Evolutionary conservation across 2,113 vertebrate genomes (phyloP), one percentile per base, ranked within the genome.

Genomic region (Lota lota): DNA sequence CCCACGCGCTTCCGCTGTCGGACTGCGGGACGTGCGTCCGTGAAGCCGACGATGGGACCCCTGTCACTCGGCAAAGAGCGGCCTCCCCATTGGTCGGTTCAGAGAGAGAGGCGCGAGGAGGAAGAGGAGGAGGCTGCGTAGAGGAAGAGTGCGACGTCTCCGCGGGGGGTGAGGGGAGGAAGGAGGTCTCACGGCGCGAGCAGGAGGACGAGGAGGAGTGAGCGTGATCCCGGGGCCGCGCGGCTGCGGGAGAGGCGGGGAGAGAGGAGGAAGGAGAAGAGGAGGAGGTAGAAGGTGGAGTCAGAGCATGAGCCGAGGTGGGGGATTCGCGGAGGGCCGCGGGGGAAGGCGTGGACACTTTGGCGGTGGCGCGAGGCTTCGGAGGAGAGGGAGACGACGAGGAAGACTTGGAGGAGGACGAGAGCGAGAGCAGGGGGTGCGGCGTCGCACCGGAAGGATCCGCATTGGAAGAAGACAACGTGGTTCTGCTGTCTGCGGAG

Each of bases 251-350:
- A 2, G 19, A 18, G 22, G 63, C 63, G 1, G 79, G 53, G 36
- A 70, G 61, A 54, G 74, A 50, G 6, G 67, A 33, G 40, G 73
- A 67, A 19, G n/a, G 21, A 22, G 10, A 8, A 58, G 66, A 24
- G 2, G 63, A 60, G 0, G 63, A 73, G 21, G 68, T 62, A 63
- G 85, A 79, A 63, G 78, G 69, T 3, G 68, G 67, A 85, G 82
- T 4, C 19, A 1, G 51, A 24, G 24, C 24, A 4, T 24, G 24
- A 4, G 28, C 28, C 28, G 28, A 4, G 28, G 28, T 4, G 18
- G 79, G n/a, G n/a, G n/a, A n/a, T n/a, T n/a, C n/a, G n/a, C n/a
- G n/a, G n/a, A n/a, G n/a, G n/a, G n/a, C 28, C 28, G 28, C 28
- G 28, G 28, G 28, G 18, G 79, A 89, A 80, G 36, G 60, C 68